Evolutionary conservation across 2,113 vertebrate genomes (phyloP).

Genomic region (Sphaerodactylus townsendi): DNA sequence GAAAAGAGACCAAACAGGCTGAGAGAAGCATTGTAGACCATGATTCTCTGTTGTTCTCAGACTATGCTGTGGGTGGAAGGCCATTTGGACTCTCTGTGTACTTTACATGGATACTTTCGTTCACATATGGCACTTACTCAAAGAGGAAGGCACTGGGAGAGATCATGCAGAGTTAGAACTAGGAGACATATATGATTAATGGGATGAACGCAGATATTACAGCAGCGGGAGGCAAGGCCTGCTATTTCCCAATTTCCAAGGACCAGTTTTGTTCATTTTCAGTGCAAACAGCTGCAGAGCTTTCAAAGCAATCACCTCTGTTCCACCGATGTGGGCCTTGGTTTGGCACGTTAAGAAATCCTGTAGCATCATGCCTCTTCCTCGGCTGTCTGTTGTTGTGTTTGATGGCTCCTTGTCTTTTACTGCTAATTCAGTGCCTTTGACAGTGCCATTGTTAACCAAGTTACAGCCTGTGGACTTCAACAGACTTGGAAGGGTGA

Average conservation of each 20-base stretch:
- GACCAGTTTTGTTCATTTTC: slow-evolving; percentile 47
- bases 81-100: slow-evolving; percentile 54
- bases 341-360: slow-evolving; percentile 27
- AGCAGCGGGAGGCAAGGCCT: slow-evolving; percentile 69
- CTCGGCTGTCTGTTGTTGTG: slow-evolving; percentile 38
- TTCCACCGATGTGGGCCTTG: slow-evolving; percentile 14
- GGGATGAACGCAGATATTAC: slow-evolving; percentile 67
- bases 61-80: slow-evolving; percentile 28
- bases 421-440: background rate
- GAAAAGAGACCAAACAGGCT: too few species aligned
- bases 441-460: too few species aligned
- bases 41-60: background rate
- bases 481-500: too few species aligned
- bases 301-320: slow-evolving; percentile 49
- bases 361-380: slow-evolving; percentile 30
- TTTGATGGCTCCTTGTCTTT: background rate
- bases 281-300: slow-evolving; percentile 68
- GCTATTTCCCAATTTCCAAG: slow-evolving; percentile 60
- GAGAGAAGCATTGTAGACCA: too few species aligned
- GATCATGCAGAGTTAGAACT: slow-evolving; percentile 59
- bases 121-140: slow-evolving; percentile 21
- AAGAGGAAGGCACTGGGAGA: slow-evolving; percentile 51
- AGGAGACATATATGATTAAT: slow-evolving; percentile 68
- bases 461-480: too few species aligned
- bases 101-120: background rate